phyloP scores from a whole-genome alignment of 2,888 invertebrate species.

The Drosophila nr. fundita region DNA sequence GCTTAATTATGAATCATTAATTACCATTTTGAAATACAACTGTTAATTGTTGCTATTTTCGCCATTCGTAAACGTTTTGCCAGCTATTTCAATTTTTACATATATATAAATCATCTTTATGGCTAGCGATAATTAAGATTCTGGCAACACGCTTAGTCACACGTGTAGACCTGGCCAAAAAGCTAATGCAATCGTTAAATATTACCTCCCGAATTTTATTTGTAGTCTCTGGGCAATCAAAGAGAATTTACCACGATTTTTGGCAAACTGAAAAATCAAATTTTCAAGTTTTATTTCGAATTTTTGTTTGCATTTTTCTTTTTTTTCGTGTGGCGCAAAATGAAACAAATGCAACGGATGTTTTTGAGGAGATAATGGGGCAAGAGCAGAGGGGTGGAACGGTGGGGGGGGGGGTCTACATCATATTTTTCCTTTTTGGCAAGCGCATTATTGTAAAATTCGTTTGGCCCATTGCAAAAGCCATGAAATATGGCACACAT shows the following conservation, averaged over 20 bases:
- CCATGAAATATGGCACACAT: slow-evolving; percentile 59
- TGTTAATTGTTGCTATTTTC: background rate
- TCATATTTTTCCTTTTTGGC: slow-evolving; percentile 45
- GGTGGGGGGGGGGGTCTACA: background rate
- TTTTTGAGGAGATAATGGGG: slow-evolving; percentile 1
- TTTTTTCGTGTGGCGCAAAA: slow-evolving; percentile 16
- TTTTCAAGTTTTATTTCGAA: slow-evolving; percentile 23
- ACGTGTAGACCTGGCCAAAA: background rate
- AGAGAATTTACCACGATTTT: slow-evolving; percentile 16
- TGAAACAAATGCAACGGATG: slow-evolving; percentile 21
- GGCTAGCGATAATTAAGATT: background rate
- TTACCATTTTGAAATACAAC: background rate
- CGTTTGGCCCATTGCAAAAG: slow-evolving; percentile 59
- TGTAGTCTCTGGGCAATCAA: background rate
- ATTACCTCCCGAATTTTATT: background rate
- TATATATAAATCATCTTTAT: background rate
- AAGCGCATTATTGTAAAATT: slow-evolving; percentile 60
- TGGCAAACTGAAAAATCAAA: slow-evolving; percentile 22
- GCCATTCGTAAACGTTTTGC: background rate
- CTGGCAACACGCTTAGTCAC: background rate
- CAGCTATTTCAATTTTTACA: background rate
- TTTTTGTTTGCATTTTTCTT: slow-evolving; percentile 11
- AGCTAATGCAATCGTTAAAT: background rate
- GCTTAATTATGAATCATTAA: slow-evolving; percentile 7
- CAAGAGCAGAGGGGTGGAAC: background rate